Evolutionary conservation across 2,113 vertebrate species (phyloP).

Genomic region (Bostrychus sinensis): DNA sequence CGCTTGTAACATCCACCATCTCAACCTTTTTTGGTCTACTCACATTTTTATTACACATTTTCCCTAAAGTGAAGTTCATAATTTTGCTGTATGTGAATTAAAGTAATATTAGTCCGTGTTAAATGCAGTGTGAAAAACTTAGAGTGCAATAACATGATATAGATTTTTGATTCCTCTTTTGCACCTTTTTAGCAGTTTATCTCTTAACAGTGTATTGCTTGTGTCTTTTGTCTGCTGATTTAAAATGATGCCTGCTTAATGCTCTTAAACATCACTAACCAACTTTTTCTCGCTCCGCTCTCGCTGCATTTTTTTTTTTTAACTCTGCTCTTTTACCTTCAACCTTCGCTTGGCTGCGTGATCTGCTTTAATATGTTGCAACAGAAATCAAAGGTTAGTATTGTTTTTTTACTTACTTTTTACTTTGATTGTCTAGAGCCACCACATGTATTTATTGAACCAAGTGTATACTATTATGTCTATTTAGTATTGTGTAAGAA

Average conservation of each 20-base stretch:
- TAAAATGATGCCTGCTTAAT: not conserved
- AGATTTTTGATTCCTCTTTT: slow-evolving; percentile 16
- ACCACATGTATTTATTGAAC: not conserved
- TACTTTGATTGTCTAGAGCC: not conserved
- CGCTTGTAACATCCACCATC: not conserved
- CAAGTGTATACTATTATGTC: too few relatives aligned
- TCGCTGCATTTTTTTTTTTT: slow-evolving; percentile 23
- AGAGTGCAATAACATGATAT: too few relatives aligned
- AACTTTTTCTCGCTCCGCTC: slow-evolving; percentile 37
- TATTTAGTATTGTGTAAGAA: too few relatives aligned
- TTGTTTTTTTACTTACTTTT: slow-evolving; percentile 12
- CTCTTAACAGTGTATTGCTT: slow-evolving; percentile 1
- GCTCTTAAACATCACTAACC: slow-evolving; percentile 47
- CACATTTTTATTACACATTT: not conserved
- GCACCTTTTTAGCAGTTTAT: not conserved
- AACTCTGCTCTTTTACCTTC: slow-evolving; percentile 25
- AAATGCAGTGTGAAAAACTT: not conserved
- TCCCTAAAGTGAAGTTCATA: too few relatives aligned
- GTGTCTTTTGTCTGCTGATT: slow-evolving; percentile 22
- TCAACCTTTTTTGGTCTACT: not conserved
- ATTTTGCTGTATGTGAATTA: not conserved
- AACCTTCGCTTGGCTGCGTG: slow-evolving; percentile 23
- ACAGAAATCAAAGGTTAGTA: slow-evolving; percentile 78
- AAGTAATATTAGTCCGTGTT: not conserved
- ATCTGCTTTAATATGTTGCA: slow-evolving; percentile 56